Conservation (phyloP, 2,888 invertebrate species). For the Bombyx huttoni region DNA sequence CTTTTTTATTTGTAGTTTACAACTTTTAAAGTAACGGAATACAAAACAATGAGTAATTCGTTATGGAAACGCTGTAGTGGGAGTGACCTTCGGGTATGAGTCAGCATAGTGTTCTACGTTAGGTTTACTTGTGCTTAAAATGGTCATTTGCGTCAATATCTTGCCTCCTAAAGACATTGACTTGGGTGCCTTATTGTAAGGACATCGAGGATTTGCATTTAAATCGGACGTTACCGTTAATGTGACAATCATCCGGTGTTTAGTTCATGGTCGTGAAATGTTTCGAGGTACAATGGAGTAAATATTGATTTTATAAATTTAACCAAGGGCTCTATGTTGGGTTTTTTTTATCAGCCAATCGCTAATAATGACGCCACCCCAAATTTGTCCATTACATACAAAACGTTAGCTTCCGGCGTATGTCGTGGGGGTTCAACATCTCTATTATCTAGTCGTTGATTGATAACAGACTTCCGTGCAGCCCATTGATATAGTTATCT, state of each 20-base stretch:
- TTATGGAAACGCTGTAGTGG: slow-evolving; percentile 12
- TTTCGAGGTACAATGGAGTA: not conserved
- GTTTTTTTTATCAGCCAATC: not conserved
- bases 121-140: slow-evolving; percentile 10
- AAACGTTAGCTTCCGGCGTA: slow-evolving; percentile 42
- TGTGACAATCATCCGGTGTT: not conserved
- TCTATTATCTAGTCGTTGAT: slow-evolving; percentile 56
- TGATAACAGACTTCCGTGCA: slow-evolving; percentile 56
- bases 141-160: slow-evolving; percentile 8
- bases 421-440: slow-evolving; percentile 49
- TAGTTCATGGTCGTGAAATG: not conserved
- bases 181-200: not conserved
- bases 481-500: slow-evolving; percentile 33
- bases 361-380: slow-evolving; percentile 10
- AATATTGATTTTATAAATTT: not conserved
- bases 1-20: not conserved
- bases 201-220: not conserved
- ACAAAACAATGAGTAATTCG: slow-evolving; percentile 1
- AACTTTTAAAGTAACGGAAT: not conserved
- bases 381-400: slow-evolving; percentile 13
- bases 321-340: not conserved
- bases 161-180: slow-evolving; percentile 1
- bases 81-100: slow-evolving; percentile 16
- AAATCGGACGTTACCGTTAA: slow-evolving; percentile 1
- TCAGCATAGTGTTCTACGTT: slow-evolving; percentile 10